These are phyloP conservation scores for Monochamus alternatus DNA, from an alignment of 2,888 invertebrate genomes.

Conservation along the genomic window DNA sequence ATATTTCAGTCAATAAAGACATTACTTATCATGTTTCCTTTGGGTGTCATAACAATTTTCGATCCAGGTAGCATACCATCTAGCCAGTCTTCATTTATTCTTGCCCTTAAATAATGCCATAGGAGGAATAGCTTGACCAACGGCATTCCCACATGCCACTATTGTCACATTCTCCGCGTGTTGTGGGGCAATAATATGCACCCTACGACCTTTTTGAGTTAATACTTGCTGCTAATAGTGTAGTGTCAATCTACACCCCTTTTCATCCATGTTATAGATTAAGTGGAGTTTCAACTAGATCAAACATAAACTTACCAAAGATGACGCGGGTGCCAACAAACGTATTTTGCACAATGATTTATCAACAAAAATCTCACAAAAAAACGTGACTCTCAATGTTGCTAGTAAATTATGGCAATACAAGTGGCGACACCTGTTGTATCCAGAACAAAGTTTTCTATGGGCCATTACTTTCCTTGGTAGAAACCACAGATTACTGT, in stretches of 20 bases:
- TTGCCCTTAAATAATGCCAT: not conserved
- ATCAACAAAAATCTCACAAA: too few species aligned
- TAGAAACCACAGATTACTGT: too few species aligned
- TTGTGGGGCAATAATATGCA: not conserved
- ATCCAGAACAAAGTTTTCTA: too few species aligned
- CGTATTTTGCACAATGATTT: too few species aligned
- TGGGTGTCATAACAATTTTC: not conserved
- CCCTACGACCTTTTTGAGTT: slow-evolving; percentile 2
- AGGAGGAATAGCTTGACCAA: not conserved
- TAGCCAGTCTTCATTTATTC: not conserved
- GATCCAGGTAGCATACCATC: not conserved
- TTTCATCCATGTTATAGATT: slow-evolving; percentile 61
- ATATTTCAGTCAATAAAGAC: slow-evolving; percentile 7
- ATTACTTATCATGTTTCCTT: slow-evolving; percentile 2
- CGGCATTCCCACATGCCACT: too few species aligned
- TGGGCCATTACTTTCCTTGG: too few species aligned
- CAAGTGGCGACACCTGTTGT: too few species aligned
- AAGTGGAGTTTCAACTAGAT: too few species aligned
- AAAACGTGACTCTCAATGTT: too few species aligned
- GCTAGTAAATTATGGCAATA: too few species aligned
- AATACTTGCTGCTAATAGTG: slow-evolving; percentile 15
- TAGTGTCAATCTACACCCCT: slow-evolving; percentile 55
- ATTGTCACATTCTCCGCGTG: not conserved
- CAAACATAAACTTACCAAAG: too few species aligned
- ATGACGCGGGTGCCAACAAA: too few species aligned